phyloP scores from a whole-genome alignment of 1,140 invertebrate genomes.

The Nautilus pompilius region DNA sequence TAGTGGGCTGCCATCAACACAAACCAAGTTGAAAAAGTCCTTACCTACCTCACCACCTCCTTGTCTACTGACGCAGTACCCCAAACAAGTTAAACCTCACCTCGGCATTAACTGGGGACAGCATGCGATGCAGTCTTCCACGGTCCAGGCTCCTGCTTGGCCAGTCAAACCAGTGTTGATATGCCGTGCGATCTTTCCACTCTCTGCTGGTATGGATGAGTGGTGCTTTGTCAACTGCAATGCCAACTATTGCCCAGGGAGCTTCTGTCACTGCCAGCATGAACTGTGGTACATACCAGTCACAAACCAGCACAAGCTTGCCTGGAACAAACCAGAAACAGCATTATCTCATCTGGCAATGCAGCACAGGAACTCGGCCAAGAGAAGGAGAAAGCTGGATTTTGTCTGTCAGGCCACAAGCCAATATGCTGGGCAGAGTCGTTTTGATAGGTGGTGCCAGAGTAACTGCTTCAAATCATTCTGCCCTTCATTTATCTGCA shows the following conservation, averaged over 20 bases:
- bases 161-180: neutral
- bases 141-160: neutral
- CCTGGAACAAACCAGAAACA: neutral
- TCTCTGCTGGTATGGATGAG: constrained; percentile 24
- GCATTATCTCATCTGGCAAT: too few species aligned
- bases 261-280: constrained; percentile 18
- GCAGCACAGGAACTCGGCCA: neutral
- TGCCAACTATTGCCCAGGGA: constrained; percentile 20
- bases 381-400: neutral
- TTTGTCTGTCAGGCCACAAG: constrained; percentile 16
- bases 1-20: neutral
- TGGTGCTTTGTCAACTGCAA: constrained; percentile 33
- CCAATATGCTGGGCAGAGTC: constrained; percentile 8
- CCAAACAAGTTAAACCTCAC: neutral
- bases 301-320: neutral
- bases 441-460: constrained; percentile 25
- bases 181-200: constrained; percentile 12
- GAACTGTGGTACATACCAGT: neutral
- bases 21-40: neutral
- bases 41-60: neutral
- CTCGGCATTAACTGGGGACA: neutral
- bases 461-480: constrained; percentile 15
- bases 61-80: neutral
- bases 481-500: constrained; percentile 21
- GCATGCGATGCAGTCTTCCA: constrained; percentile 4